Percentiles rank a stretch among this genome's conserved stretches.
These are phyloP conservation scores for Drosophila pruinosa DNA, from an alignment of 1,140 invertebrate species.

Conservation along the genomic window DNA sequence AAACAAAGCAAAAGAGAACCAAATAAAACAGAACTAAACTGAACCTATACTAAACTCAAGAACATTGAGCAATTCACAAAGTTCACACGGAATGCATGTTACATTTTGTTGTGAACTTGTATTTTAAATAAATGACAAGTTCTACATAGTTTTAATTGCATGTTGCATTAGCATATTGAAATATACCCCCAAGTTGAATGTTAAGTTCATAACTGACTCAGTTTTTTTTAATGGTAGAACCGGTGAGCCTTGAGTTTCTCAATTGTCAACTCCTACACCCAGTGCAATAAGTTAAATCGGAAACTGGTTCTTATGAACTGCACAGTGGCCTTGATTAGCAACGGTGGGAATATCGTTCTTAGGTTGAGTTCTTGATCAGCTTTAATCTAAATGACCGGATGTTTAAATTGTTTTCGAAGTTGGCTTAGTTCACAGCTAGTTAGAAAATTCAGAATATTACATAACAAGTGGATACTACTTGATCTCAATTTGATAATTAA, in stretches of 20 bases:
- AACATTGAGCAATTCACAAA: constrained; percentile 35
- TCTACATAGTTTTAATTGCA: constrained; percentile 7
- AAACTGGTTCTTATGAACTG: constrained; percentile 24
- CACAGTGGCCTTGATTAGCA: constrained; percentile 9
- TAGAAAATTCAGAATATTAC: not conserved
- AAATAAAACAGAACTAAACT: not conserved
- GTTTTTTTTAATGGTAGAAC: constrained; percentile 36
- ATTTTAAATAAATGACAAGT: not conserved
- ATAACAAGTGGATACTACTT: too few relatives aligned
- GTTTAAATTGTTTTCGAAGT: constrained; percentile 5
- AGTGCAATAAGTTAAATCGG: constrained; percentile 14
- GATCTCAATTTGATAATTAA: not conserved
- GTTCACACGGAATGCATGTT: constrained; percentile 11
- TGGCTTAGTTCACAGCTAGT: constrained; percentile 19
- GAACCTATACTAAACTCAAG: constrained; percentile 41
- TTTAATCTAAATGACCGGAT: constrained; percentile 21
- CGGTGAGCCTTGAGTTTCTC: constrained; percentile 53
- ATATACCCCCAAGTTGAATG: constrained; percentile 45
- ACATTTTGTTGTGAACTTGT: not conserved
- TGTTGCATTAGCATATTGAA: constrained; percentile 24
- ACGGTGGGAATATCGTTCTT: not conserved
- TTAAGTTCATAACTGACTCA: constrained; percentile 69
- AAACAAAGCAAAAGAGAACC: constrained; percentile 1
- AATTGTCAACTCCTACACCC: constrained; percentile 48
- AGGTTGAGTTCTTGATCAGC: constrained; percentile 5